phyloP scores from a whole-genome alignment of 2,888 invertebrate genomes.

The Sisyra terminalis region DNA sequence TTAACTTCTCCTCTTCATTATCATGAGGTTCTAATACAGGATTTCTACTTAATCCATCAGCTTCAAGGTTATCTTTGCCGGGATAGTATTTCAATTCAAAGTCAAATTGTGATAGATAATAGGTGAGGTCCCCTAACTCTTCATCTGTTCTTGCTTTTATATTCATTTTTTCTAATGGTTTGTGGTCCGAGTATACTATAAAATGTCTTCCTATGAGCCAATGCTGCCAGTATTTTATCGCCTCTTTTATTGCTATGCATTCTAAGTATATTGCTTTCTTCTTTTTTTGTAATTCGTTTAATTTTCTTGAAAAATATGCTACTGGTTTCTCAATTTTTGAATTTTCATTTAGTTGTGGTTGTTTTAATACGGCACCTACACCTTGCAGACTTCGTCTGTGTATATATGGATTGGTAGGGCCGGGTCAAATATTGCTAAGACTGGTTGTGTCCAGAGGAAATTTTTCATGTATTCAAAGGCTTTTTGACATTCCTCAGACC shows the following conservation, averaged over 20 bases:
- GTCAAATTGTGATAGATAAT: constrained; percentile 14
- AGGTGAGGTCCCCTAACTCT: constrained; percentile 13
- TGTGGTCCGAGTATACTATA: constrained; percentile 5
- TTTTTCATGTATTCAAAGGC: constrained; percentile 11
- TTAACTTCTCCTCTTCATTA: constrained; percentile 10
- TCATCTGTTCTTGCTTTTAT: too few species aligned
- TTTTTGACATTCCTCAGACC: constrained; percentile 13
- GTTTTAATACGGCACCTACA: too few species aligned
- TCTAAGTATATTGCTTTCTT: background rate
- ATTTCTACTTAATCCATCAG: constrained; percentile 13
- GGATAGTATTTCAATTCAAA: constrained; percentile 13
- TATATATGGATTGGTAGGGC: constrained; percentile 12
- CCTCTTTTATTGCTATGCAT: background rate
- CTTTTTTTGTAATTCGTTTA: too few species aligned
- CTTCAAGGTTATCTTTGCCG: constrained; percentile 13
- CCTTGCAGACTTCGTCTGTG: too few species aligned
- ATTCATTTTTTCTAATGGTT: constrained; percentile 12
- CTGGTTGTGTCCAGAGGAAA: constrained; percentile 13
- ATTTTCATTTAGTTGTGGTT: constrained; percentile 2
- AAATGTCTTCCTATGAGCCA: constrained; percentile 1
- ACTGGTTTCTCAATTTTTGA: constrained; percentile 10
- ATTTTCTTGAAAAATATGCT: too few species aligned
- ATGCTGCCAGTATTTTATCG: too few species aligned
- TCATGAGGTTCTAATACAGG: constrained; percentile 12
- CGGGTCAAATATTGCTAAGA: constrained; percentile 14